Percentiles rank a stretch among this genome's conserved stretches.
phyloP scores from a whole-genome alignment of 2,113 vertebrate genomes.

The Illadopsis cleaveri region DNA sequence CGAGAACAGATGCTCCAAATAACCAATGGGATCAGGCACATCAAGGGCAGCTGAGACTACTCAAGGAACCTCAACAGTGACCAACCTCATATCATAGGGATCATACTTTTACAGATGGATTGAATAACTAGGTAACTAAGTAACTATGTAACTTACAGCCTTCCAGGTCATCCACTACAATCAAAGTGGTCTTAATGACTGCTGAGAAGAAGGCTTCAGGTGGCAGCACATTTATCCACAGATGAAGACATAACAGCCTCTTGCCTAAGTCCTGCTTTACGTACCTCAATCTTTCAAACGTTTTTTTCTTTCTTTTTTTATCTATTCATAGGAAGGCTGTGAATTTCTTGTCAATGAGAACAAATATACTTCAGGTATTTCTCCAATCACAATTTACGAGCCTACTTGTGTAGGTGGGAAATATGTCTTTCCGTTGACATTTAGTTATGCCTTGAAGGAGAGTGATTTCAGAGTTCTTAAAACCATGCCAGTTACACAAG shows the following conservation, averaged over 20 bases:
- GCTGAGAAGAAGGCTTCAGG: background rate
- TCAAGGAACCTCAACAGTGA: background rate
- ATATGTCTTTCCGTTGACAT: slow-evolving; percentile 38
- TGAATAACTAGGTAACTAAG: background rate
- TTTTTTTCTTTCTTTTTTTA: background rate
- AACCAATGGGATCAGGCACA: background rate
- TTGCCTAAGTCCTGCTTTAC: background rate
- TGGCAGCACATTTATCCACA: background rate
- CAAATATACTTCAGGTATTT: background rate
- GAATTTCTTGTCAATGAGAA: slow-evolving; percentile 21
- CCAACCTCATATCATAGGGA: background rate
- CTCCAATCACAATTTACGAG: background rate
- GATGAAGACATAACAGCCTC: background rate
- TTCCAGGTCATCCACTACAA: background rate
- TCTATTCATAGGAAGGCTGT: background rate
- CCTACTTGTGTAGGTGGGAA: slow-evolving; percentile 47
- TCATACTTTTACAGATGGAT: background rate
- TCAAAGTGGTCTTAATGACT: background rate
- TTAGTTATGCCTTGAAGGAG: slow-evolving; percentile 48
- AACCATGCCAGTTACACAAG: slow-evolving; percentile 42
- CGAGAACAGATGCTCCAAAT: background rate
- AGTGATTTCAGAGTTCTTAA: slow-evolving; percentile 23
- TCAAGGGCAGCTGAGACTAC: background rate
- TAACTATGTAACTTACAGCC: background rate
- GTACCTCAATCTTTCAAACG: background rate